These are phyloP conservation scores for Helostoma temminkii DNA, from an alignment of 2,797 vertebrate species.

Conservation along the genomic window DNA sequence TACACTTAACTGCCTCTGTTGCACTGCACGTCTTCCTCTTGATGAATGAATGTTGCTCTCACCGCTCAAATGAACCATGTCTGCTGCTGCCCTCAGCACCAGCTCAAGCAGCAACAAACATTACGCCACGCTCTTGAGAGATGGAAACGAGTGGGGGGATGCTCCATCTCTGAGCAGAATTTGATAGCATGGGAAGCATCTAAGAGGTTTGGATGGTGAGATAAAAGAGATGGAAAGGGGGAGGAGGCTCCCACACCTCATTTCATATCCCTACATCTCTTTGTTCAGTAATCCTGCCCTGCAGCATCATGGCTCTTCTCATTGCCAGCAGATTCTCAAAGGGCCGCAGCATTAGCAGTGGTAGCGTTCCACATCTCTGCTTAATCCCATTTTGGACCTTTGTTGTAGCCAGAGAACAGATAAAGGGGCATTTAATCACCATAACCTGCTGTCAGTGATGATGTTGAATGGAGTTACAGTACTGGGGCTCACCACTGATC, in stretches of 20 bases:
- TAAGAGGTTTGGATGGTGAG: slow-evolving; percentile 52
- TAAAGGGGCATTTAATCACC: slow-evolving; percentile 67
- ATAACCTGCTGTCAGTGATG: slow-evolving; percentile 54
- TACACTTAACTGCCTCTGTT: slow-evolving; percentile 47
- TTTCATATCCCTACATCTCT: slow-evolving; percentile 71
- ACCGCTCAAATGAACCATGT: slow-evolving; percentile 31
- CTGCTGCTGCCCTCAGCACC: slow-evolving; percentile 29
- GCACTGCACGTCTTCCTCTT: slow-evolving; percentile 47
- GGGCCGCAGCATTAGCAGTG: slow-evolving; percentile 63
- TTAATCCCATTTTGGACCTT: slow-evolving; percentile 75
- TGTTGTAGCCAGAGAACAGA: slow-evolving; percentile 61
- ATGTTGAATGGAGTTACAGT: slow-evolving; percentile 38
- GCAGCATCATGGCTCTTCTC: slow-evolving; percentile 61
- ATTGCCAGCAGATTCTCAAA: slow-evolving; percentile 68
- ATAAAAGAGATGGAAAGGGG: slow-evolving; percentile 51
- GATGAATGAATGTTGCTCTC: slow-evolving; percentile 67
- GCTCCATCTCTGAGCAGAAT: slow-evolving; percentile 17
- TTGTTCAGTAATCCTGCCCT: slow-evolving; percentile 78
- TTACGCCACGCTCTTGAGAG: slow-evolving; percentile 19
- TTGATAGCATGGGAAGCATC: slow-evolving; percentile 43
- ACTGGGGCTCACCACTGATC: slow-evolving; percentile 36
- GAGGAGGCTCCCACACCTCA: slow-evolving; percentile 47
- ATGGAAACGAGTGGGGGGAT: slow-evolving; percentile 8
- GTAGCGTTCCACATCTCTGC: slow-evolving; percentile 64
- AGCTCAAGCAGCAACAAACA: slow-evolving; percentile 44